Evolutionary conservation across 2,888 invertebrate genomes (phyloP).

Genomic region (Sesamia inferens): DNA sequence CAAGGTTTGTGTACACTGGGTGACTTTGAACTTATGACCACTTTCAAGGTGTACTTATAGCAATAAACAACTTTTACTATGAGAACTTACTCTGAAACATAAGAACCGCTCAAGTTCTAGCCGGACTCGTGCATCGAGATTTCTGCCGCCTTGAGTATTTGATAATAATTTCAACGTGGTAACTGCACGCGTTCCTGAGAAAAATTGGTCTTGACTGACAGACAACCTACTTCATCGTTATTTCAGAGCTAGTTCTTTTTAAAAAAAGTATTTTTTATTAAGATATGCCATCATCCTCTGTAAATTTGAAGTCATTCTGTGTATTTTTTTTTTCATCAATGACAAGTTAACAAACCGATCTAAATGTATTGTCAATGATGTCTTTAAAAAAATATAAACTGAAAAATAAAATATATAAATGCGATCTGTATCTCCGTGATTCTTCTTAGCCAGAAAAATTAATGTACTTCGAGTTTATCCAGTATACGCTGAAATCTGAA

Average conservation of each 20-base stretch:
- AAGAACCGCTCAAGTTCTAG: too few relatives aligned
- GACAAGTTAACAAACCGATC: constrained; percentile 6
- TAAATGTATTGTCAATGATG: constrained; percentile 21
- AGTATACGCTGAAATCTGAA: constrained; percentile 37
- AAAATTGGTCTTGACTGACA: too few relatives aligned
- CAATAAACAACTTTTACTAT: background rate
- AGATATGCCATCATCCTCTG: background rate
- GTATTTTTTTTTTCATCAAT: constrained; percentile 16
- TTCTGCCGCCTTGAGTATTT: too few relatives aligned
- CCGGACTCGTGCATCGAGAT: too few relatives aligned
- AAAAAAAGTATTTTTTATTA: background rate
- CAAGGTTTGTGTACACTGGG: constrained; percentile 20
- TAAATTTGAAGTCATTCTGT: constrained; percentile 8
- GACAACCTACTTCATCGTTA: background rate
- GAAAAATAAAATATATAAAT: constrained; percentile 5
- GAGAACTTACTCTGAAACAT: background rate
- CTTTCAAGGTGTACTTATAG: background rate
- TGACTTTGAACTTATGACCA: background rate
- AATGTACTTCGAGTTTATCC: constrained; percentile 15
- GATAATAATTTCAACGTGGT: too few relatives aligned
- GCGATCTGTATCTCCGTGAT: constrained; percentile 6
- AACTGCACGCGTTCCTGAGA: too few relatives aligned
- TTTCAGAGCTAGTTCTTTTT: background rate
- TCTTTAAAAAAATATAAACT: constrained; percentile 3
- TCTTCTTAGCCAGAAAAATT: constrained; percentile 29